These are phyloP conservation scores for Danaus melanippus DNA, from an alignment of 1,140 invertebrate genomes.

Conservation along the genomic window DNA sequence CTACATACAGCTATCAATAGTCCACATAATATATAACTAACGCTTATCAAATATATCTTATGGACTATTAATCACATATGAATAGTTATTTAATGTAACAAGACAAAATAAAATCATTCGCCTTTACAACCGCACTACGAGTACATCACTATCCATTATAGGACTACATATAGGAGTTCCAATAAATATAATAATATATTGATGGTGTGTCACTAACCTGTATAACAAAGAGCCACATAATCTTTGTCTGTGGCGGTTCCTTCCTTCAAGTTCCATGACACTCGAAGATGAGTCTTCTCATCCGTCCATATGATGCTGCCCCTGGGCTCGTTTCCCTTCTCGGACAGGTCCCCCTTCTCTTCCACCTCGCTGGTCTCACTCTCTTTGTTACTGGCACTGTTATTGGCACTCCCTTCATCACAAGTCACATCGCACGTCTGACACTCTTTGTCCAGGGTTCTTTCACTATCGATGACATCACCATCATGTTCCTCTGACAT, in stretches of 20 bases:
- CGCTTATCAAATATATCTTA: no score
- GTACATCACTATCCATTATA: no score
- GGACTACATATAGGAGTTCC: no score
- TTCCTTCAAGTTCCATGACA: constrained; percentile 46
- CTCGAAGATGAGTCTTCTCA: constrained; percentile 24
- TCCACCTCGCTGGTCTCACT: constrained; percentile 30
- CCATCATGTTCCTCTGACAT: constrained; percentile 63
- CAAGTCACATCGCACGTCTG: constrained; percentile 15
- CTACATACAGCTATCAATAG: no score
- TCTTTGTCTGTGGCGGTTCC: constrained; percentile 40
- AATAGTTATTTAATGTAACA: no score
- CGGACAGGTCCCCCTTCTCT: constrained; percentile 24
- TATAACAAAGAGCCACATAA: constrained; percentile 52
- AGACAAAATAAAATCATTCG: no score
- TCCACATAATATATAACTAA: no score
- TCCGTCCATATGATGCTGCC: constrained; percentile 39
- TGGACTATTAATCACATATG: no score
- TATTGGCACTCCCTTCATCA: constrained; percentile 28
- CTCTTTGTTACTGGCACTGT: constrained; percentile 39
- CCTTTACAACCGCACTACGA: no score
- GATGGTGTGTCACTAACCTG: constrained; percentile 35
- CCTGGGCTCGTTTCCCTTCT: constrained; percentile 16
- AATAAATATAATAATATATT: no score
- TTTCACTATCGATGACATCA: constrained; percentile 37
- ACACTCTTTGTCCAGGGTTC: constrained; percentile 24